A percentile compares a stretch with the other conserved stretches of the same genome.
phyloP scores from a whole-genome alignment of 2,888 invertebrate genomes.

The Lissocephala sabroskyi region DNA sequence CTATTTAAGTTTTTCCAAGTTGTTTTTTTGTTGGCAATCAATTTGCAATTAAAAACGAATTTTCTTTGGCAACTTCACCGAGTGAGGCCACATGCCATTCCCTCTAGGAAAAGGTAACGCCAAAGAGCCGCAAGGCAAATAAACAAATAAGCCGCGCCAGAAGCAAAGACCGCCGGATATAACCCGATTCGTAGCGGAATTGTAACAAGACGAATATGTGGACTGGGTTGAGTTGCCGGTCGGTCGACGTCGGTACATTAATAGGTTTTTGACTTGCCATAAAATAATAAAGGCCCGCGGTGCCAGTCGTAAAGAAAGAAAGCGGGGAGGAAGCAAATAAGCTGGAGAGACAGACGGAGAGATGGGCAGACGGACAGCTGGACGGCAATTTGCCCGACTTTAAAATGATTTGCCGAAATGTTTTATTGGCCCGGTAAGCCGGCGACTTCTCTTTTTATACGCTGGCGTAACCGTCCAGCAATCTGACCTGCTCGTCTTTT shows the following conservation, averaged over 20 bases:
- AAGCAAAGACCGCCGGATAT: slow-evolving; percentile 10
- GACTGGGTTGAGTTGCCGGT: too few relatives aligned
- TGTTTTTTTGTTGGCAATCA: too few relatives aligned
- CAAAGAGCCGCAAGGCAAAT: slow-evolving; percentile 26
- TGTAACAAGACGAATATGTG: slow-evolving; percentile 58
- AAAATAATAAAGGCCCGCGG: slow-evolving; percentile 19
- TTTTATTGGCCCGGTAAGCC: slow-evolving; percentile 3
- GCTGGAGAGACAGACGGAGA: slow-evolving; percentile 1
- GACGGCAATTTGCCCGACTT: slow-evolving; percentile 41
- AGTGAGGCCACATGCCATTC: too few relatives aligned
- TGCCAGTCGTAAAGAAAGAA: background rate
- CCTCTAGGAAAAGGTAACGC: slow-evolving; percentile 16
- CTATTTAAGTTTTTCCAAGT: too few relatives aligned
- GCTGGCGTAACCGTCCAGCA: too few relatives aligned
- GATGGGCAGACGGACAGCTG: background rate
- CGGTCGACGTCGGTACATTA: too few relatives aligned
- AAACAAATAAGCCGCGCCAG: slow-evolving; percentile 12
- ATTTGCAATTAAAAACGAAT: too few relatives aligned
- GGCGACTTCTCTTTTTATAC: too few relatives aligned
- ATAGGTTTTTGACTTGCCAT: slow-evolving; percentile 63
- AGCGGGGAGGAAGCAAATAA: background rate
- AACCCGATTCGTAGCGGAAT: slow-evolving; percentile 43
- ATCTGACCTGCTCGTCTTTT: too few relatives aligned
- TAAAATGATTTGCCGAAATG: slow-evolving; percentile 50
- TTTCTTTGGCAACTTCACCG: too few relatives aligned